phyloP scores from a whole-genome alignment of 2,797 vertebrate genomes.

The Clarias fuscus region DNA sequence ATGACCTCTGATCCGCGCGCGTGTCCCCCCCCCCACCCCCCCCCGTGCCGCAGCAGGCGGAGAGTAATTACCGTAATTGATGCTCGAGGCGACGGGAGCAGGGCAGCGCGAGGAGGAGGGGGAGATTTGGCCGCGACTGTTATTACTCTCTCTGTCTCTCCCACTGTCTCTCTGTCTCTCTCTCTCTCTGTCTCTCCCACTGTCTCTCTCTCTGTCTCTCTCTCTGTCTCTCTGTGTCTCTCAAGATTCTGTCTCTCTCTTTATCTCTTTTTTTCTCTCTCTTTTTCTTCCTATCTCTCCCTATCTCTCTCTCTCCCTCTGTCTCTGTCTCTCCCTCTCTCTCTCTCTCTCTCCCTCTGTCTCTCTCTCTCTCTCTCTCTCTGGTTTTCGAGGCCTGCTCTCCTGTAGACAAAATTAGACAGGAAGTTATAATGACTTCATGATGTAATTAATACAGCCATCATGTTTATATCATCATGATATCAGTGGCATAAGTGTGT shows the following conservation, averaged over 20 bases:
- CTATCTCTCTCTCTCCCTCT: too few relatives aligned
- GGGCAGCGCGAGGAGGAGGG: conserved; percentile 37
- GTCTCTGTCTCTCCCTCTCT: conserved; percentile 47
- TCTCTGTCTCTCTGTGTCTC: background rate
- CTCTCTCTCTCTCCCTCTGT: conserved; percentile 52
- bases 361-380: background rate
- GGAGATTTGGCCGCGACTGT: conserved; percentile 18
- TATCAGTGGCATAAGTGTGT: background rate
- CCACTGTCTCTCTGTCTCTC: background rate
- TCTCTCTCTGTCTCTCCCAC: background rate
- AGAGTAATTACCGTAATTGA: conserved; percentile 62
- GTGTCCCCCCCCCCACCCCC: background rate
- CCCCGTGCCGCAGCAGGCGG: conserved; percentile 66
- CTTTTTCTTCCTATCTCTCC: conserved; percentile 35
- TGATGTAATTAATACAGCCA: background rate
- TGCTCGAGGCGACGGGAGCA: conserved; percentile 53
- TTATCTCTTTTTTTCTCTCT: conserved; percentile 43
- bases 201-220: background rate
- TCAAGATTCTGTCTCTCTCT: conserved; percentile 3
- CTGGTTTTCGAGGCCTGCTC: background rate
- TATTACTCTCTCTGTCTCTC: background rate
- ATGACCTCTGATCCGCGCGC: conserved; percentile 84
- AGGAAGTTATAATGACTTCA: background rate
- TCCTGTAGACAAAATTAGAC: background rate
- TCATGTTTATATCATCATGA: background rate